Conservation (phyloP, 2,888 invertebrate species). For the Ectemnius lituratus region DNA sequence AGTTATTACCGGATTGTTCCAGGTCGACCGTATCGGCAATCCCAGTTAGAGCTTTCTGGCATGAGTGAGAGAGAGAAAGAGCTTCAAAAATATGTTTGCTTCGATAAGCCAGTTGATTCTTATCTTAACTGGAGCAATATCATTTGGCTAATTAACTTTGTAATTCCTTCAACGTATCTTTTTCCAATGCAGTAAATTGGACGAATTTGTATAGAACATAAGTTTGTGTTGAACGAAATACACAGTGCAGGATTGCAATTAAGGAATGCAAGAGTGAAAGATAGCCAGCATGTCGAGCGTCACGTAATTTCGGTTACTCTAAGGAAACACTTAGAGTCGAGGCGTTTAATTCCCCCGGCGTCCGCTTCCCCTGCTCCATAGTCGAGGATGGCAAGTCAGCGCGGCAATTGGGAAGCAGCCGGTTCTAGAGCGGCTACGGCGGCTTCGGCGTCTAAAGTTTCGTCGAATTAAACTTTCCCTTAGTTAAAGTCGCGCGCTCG, state of each 20-base stretch:
- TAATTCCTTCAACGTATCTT: no score
- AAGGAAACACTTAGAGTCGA: slow-evolving; percentile 18
- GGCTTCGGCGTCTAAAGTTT: slow-evolving; percentile 48
- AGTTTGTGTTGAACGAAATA: slow-evolving; percentile 9
- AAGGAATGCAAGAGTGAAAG: not conserved
- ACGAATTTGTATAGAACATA: no score
- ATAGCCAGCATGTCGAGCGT: slow-evolving; percentile 11
- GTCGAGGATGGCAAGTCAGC: slow-evolving; percentile 20
- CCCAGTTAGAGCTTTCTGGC: slow-evolving; percentile 24
- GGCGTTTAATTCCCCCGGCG: slow-evolving; percentile 25
- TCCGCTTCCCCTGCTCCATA: not conserved
- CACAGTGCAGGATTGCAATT: not conserved
- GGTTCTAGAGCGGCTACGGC: not conserved
- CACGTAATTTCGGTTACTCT: slow-evolving; percentile 16
- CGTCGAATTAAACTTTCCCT: slow-evolving; percentile 62
- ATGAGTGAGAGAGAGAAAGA: not conserved
- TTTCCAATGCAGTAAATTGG: no score
- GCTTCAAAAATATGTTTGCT: no score
- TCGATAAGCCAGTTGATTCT: no score
- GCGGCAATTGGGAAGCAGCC: slow-evolving; percentile 20
- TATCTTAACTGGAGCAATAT: no score
- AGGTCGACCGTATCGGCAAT: slow-evolving; percentile 40
- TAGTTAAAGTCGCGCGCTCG: slow-evolving; percentile 42
- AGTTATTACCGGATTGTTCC: slow-evolving; percentile 28
- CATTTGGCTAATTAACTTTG: no score